Evolutionary conservation across 2,113 vertebrate genomes (phyloP), one percentile per base, ranked within the genome.

Genomic region (Solea solea): DNA sequence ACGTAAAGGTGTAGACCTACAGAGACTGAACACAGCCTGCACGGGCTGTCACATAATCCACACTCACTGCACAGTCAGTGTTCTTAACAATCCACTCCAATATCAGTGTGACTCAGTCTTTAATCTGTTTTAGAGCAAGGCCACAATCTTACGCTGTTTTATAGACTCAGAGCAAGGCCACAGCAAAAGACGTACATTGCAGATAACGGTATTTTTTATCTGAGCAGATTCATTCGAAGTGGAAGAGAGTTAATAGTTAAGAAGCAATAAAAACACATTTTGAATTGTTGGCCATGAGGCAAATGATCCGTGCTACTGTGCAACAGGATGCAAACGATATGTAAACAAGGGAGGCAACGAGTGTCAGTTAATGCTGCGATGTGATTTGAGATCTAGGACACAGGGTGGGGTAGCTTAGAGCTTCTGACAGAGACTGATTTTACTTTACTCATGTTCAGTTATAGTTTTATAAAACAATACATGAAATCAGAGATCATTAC

Each of bases 321-420:
- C 5, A 9, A 21, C 16, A 45, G 72, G 41, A 81, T 64, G 84
- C 48, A 89, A 79, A 84, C 7, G 1, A 63, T 42, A 77, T 82
- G 74, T 57, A 79, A 88, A 88, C 45, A 58, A 81, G 54, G 55
- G 4, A 21, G 8, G 25, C 34, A 34, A 34, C 12, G 12, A 65
- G 56, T 48, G 48, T 71, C 58, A 75, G 62, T 53, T 34, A 44
- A 39, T 21, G 34, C n/a, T 4, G 3, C 64, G 57, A 63, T 16
- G 10, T 72, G 27, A 74, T 83, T 76, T 76, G 1, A 75, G 41
- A 66, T 74, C 27, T 0, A n/a, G 52, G 48, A 42, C 56, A 57
- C 21, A 56, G 21, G 48, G 21, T 64, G 60, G 15, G 44, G 21
- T 16, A 52, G 0, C 0, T 9, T 9, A 28, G 44, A 27, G 8